These are phyloP conservation scores for Phyto melanocephala DNA, from an alignment of 2,888 invertebrate genomes.

Conservation along the genomic window DNA sequence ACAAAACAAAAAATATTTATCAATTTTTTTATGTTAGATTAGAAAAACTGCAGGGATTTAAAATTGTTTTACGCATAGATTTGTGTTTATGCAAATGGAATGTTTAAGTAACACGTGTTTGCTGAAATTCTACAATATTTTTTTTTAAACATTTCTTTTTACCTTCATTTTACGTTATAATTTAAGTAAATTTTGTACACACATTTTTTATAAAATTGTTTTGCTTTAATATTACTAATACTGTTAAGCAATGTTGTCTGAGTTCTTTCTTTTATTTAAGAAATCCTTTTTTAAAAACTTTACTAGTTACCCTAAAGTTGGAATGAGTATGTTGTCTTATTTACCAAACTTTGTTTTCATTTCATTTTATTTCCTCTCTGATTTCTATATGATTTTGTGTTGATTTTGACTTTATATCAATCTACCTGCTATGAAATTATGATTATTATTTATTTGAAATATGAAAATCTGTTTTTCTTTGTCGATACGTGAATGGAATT, in stretches of 20 bases:
- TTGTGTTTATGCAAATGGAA: not conserved
- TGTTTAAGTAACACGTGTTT: slow-evolving; percentile 45
- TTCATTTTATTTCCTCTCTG: not conserved
- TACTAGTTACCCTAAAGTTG: slow-evolving; percentile 3
- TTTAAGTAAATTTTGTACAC: not conserved
- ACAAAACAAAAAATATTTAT: too few species aligned
- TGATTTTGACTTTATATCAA: slow-evolving; percentile 16
- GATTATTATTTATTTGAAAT: slow-evolving; percentile 56
- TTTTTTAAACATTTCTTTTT: not conserved
- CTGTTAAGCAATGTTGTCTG: not conserved
- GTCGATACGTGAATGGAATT: slow-evolving; percentile 56
- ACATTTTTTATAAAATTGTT: not conserved
- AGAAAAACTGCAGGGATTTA: too few species aligned
- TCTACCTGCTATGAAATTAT: slow-evolving; percentile 56
- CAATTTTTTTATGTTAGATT: too few species aligned
- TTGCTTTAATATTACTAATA: slow-evolving; percentile 20
- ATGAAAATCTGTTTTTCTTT: slow-evolving; percentile 55
- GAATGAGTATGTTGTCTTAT: slow-evolving; percentile 5
- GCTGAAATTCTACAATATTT: slow-evolving; percentile 2
- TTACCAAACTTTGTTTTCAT: not conserved
- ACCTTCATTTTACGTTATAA: not conserved
- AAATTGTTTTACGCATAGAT: too few species aligned
- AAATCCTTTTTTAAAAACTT: slow-evolving; percentile 3
- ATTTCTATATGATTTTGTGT: slow-evolving; percentile 20
- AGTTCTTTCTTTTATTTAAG: not conserved